Evolutionary conservation across 2,797 vertebrate genomes (phyloP).

Genomic region (Salmo trutta): DNA sequence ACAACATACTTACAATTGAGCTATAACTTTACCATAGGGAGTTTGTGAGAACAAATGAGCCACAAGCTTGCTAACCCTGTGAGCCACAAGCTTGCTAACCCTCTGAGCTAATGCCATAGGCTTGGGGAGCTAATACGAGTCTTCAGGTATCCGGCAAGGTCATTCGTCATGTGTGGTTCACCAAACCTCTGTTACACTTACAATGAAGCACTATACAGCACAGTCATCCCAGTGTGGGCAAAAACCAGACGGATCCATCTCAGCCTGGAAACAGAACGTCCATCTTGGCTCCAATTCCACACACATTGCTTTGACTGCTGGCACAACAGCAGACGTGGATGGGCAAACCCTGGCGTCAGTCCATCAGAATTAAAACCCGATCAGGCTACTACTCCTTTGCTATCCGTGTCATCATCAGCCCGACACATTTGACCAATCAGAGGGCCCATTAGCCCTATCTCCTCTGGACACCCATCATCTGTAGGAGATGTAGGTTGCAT

Average conservation of each 20-base stretch:
- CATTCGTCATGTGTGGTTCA: not conserved
- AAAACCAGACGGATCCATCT: not conserved
- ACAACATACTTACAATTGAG: not conserved
- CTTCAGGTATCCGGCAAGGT: not conserved
- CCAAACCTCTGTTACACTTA: not conserved
- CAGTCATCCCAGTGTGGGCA: not conserved
- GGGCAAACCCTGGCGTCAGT: slow-evolving; percentile 41
- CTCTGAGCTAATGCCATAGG: not conserved
- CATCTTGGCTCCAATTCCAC: slow-evolving; percentile 19
- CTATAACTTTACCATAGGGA: not conserved
- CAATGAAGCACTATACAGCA: not conserved
- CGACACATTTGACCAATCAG: slow-evolving; percentile 52
- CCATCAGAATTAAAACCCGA: slow-evolving; percentile 32
- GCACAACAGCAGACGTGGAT: slow-evolving; percentile 20
- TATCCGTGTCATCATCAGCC: slow-evolving; percentile 34
- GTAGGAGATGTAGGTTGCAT: slow-evolving; percentile 21
- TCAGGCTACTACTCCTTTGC: slow-evolving; percentile 25
- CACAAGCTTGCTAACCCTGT: not conserved
- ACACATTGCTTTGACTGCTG: slow-evolving; percentile 37
- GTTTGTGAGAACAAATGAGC: not conserved
- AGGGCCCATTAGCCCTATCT: slow-evolving; percentile 28
- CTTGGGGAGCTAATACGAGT: not conserved
- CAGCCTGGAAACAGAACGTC: slow-evolving; percentile 48
- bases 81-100: not conserved
- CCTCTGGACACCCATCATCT: slow-evolving; percentile 61